Evolutionary conservation across 2,113 vertebrate species (phyloP).

Genomic region (Riparia riparia): DNA sequence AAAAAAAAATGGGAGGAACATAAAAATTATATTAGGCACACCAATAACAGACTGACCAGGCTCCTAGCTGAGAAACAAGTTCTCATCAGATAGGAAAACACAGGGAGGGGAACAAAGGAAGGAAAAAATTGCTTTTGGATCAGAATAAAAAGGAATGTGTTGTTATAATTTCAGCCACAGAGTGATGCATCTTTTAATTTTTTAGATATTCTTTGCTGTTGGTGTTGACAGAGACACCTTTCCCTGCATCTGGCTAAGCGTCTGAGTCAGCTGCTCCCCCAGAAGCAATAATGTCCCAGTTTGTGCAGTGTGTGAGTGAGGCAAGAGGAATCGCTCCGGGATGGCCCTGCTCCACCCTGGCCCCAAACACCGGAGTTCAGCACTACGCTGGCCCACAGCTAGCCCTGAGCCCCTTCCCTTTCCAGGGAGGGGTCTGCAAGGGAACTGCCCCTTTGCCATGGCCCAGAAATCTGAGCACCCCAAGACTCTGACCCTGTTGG

Average conservation of each 20-base stretch:
- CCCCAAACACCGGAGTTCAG: conserved; percentile 13
- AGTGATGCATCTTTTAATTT: not conserved
- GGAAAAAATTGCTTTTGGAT: conserved; percentile 37
- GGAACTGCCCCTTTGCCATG: not conserved
- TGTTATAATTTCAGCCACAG: not conserved
- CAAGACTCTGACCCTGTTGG: not conserved
- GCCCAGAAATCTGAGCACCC: fast-evolving
- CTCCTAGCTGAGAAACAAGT: not conserved
- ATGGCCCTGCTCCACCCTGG: not conserved
- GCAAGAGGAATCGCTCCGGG: not conserved
- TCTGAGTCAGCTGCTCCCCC: conserved; percentile 42
- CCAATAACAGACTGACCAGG: not conserved
- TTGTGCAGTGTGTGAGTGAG: not conserved
- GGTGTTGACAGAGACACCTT: not conserved
- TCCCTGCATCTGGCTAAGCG: conserved; percentile 36
- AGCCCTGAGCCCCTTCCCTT: not conserved
- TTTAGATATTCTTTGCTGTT: not conserved
- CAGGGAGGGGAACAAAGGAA: conserved; percentile 31
- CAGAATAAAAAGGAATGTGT: not conserved
- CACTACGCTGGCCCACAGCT: fast-evolving
- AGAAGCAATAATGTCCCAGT: conserved; percentile 18
- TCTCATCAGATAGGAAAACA: conserved; percentile 46
- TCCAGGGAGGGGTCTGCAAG: fast-evolving
- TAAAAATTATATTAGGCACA: not conserved
- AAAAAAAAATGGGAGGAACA: not conserved